phyloP scores from a whole-genome alignment of 2,888 invertebrate genomes.

The Eupithecia vulgata region DNA sequence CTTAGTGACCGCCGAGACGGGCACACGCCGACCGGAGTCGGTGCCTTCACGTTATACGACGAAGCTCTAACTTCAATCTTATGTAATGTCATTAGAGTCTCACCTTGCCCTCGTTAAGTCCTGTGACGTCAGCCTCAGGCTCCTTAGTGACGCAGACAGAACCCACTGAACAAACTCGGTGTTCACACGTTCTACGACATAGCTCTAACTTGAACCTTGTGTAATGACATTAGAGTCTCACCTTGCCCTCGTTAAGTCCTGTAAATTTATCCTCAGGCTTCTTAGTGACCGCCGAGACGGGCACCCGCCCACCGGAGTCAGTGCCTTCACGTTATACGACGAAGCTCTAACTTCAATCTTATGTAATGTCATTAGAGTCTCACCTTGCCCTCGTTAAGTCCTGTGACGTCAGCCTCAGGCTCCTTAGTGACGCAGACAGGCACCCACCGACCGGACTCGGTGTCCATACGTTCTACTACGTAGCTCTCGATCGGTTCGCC shows the following conservation, averaged over 20 bases:
- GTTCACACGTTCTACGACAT: conserved; percentile 98
- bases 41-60: background rate
- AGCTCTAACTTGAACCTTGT: conserved; percentile 83
- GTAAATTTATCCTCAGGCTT: conserved; percentile 92
- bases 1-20: conserved; percentile 89
- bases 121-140: conserved; percentile 93
- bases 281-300: conserved; percentile 89
- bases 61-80: background rate
- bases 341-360: background rate
- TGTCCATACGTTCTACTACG: conserved; percentile 98
- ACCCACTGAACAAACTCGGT: conserved; percentile 96
- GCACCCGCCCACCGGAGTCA: conserved; percentile 94
- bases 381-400: conserved; percentile 95
- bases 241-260: conserved; percentile 97
- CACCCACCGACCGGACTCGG: conserved; percentile 96
- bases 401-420: conserved; percentile 93
- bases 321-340: background rate
- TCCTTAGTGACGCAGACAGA: conserved; percentile 89
- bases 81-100: background rate
- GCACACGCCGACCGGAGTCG: conserved; percentile 94
- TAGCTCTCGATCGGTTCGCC: conserved; percentile 97
- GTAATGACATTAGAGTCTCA: background rate
- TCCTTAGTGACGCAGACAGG: conserved; percentile 89
- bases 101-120: conserved; percentile 95
- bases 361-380: background rate